Evolutionary conservation across 2,888 invertebrate species (phyloP).

Genomic region (Drosophila neutralis): DNA sequence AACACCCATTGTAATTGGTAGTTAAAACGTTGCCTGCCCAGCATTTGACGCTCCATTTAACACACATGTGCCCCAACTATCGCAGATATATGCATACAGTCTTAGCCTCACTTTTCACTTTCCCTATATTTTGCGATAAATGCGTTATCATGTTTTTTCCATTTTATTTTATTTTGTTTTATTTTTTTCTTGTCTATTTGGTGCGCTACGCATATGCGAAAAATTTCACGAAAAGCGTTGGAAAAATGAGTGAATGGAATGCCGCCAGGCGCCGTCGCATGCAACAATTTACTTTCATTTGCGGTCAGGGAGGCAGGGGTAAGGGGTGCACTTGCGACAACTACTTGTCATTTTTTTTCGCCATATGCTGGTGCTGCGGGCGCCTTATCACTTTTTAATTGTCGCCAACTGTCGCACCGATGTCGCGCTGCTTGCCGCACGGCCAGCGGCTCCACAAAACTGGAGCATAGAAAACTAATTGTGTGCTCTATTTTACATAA

Average conservation of each 20-base stretch:
- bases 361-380: slow-evolving; percentile 54
- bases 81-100: slow-evolving; percentile 14
- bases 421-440: slow-evolving; percentile 19
- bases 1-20: slow-evolving; percentile 5
- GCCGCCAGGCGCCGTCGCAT: slow-evolving; percentile 62
- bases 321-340: neutral
- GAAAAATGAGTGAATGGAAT: slow-evolving; percentile 73
- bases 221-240: slow-evolving; percentile 58
- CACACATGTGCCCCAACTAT: slow-evolving; percentile 7
- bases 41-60: slow-evolving; percentile 47
- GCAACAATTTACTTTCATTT: slow-evolving; percentile 79
- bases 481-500: slow-evolving; percentile 83
- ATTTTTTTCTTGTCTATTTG: slow-evolving; percentile 10
- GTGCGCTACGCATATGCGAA: slow-evolving; percentile 66
- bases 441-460: slow-evolving; percentile 52
- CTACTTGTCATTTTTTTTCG: slow-evolving; percentile 16
- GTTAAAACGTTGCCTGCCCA: slow-evolving; percentile 7
- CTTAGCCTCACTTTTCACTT: slow-evolving; percentile 67
- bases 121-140: slow-evolving; percentile 74
- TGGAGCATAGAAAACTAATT: slow-evolving; percentile 84
- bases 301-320: slow-evolving; percentile 17
- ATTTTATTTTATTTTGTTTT: slow-evolving; percentile 15
- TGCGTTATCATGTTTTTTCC: slow-evolving; percentile 67
- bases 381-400: slow-evolving; percentile 73
- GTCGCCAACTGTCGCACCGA: slow-evolving; percentile 60